Percentiles rank a stretch among this genome's conserved stretches.
phyloP scores from a whole-genome alignment of 2,797 vertebrate species.

The Danio kyathit region DNA sequence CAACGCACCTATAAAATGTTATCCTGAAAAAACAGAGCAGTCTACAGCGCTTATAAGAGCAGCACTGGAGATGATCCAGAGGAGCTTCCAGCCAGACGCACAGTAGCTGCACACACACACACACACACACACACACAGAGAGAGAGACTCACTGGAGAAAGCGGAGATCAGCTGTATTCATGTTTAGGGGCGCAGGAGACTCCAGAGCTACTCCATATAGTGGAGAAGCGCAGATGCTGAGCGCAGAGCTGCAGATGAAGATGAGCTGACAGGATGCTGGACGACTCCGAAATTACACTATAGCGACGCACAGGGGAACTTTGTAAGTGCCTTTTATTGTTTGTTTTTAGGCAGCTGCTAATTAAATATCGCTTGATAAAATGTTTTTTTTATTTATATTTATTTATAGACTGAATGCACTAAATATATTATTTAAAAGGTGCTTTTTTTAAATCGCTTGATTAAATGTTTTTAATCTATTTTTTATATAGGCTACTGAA shows the following conservation, averaged over 20 bases:
- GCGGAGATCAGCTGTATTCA: slow-evolving; percentile 74
- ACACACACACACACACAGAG: neutral
- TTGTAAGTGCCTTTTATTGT: slow-evolving; percentile 10
- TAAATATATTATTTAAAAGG: no score
- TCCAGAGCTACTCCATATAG: slow-evolving; percentile 72
- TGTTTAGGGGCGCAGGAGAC: slow-evolving; percentile 73
- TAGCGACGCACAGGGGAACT: neutral
- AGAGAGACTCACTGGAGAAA: slow-evolving; percentile 65
- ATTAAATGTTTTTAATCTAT: no score
- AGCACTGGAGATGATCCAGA: slow-evolving; percentile 52
- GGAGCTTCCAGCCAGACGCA: slow-evolving; percentile 42
- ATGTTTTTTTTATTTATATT: neutral
- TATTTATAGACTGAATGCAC: neutral
- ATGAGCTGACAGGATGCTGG: slow-evolving; percentile 35
- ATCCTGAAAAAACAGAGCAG: slow-evolving; percentile 20
- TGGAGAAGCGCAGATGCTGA: slow-evolving; percentile 50
- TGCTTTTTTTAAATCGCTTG: no score
- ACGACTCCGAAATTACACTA: neutral
- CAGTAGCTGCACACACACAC: slow-evolving; percentile 26
- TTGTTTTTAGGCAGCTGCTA: slow-evolving; percentile 1
- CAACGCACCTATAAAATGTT: slow-evolving; percentile 32
- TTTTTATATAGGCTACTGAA: no score
- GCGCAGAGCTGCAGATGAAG: slow-evolving; percentile 11
- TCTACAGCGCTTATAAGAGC: slow-evolving; percentile 2
- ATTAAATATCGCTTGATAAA: neutral